Evolutionary conservation across 2,888 invertebrate species (phyloP), one percentile per base, ranked within the genome.

Genomic region (Drosophila buzzatii): DNA sequence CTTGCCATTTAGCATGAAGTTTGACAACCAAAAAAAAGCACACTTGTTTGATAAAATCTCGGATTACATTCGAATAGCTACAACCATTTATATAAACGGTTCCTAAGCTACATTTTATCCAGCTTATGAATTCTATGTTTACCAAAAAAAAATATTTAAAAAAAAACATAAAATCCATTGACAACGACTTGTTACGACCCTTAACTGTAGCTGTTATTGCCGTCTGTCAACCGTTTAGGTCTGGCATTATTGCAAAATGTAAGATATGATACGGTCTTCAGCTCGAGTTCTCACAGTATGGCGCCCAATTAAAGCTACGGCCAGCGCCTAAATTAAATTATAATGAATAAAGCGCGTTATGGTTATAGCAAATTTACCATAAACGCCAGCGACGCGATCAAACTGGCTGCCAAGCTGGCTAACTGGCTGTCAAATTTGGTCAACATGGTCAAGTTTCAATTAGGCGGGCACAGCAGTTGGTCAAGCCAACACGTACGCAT

Each of bases 301-400:
- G 80, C 79, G 84, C 71, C 80, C 89, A 91, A 90, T 84, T 90
- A 90, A 82, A 80, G 75, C 69, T 20, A 73, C 78, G 70, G 70
- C 70, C 90, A 82, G 81, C 70, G 82, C 89, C 89, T 86, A 87
- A 90, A 87, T 89, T 58, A 76, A 90, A 85, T 90, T 88, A 80
- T 89, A 86, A 90, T 86, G 86, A 82, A 85, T 90, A 89, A 86
- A 73, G 81, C 83, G 81, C 83, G 77, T 85, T 86, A 85, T 90
- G 91, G 90, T 87, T 86, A 90, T 91, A 92, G 91, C 81, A 82
- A 90, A 88, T 90, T 91, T 90, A 82, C 92, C 91, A 90, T 89
- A 84, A 89, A 90, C 80, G 91, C 72, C 7, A 44, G 20, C 57
- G 67, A 55, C 47, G 73, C 67, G 68, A 70, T 51, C 53, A 31